Evolutionary conservation across 2,797 vertebrate genomes (phyloP).

Genomic region (Podarcis siculus): DNA sequence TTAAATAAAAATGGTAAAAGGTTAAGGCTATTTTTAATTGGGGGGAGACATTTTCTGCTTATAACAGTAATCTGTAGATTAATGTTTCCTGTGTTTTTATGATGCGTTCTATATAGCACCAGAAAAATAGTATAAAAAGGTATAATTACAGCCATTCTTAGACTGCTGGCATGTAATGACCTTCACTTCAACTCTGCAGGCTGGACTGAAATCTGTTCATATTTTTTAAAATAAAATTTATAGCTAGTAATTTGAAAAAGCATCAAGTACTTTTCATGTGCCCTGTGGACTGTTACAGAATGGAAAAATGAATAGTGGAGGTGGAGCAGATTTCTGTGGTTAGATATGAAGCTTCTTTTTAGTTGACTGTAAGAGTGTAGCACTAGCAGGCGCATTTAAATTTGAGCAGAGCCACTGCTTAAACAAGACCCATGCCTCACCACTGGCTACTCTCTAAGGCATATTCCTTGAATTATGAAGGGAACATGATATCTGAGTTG

Average conservation of each 20-base stretch:
- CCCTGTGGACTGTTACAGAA: conserved; percentile 6
- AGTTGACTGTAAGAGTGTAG: conserved; percentile 7
- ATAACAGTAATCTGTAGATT: conserved; percentile 68
- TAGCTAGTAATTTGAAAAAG: conserved; percentile 24
- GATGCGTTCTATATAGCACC: conserved; percentile 55
- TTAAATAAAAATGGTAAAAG: neutral
- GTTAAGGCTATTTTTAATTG: conserved; percentile 49
- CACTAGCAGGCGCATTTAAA: neutral
- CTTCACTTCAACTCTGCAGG: conserved; percentile 71
- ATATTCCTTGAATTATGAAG: conserved; percentile 44
- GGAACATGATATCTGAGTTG: neutral
- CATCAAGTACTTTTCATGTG: conserved; percentile 35
- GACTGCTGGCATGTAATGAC: conserved; percentile 73
- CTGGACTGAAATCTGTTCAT: conserved; percentile 52
- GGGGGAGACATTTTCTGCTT: conserved; percentile 67
- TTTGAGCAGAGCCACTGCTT: conserved; percentile 29
- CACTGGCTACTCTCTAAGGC: conserved; percentile 21
- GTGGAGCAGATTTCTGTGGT: conserved; percentile 43
- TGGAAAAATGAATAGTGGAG: conserved; percentile 29
- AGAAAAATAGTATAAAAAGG: conserved; percentile 70
- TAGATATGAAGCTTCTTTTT: conserved; percentile 43
- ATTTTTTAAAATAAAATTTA: conserved; percentile 2
- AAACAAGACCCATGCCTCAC: conserved; percentile 28
- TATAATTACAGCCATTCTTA: conserved; percentile 74
- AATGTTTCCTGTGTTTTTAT: conserved; percentile 74